Evolutionary conservation across 2,888 invertebrate species (phyloP).

Genomic region (Oligia fasciuncula): DNA sequence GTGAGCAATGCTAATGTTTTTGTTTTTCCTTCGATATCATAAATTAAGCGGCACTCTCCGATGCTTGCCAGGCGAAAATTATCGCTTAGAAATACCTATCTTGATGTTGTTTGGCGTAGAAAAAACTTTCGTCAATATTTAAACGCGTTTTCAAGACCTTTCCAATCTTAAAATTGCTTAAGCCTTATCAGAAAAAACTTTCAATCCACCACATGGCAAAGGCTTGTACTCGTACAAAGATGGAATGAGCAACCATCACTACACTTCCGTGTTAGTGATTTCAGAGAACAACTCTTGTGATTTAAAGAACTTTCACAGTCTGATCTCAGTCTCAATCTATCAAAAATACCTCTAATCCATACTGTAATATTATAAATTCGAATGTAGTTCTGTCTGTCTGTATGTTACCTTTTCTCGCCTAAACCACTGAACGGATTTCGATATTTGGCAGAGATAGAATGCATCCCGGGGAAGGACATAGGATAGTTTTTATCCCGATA

Average conservation of each 20-base stretch:
- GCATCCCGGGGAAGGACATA: no score
- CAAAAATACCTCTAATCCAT: no score
- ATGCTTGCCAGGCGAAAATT: conserved; percentile 27
- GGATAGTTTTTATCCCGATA: no score
- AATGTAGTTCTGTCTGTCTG: no score
- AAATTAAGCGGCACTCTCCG: conserved; percentile 16
- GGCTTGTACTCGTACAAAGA: background rate
- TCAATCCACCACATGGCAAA: background rate
- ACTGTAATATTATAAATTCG: no score
- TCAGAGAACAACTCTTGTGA: no score
- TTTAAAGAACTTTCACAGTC: no score
- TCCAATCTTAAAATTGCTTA: background rate
- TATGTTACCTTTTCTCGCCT: no score
- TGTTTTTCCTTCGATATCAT: conserved; percentile 35
- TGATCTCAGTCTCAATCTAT: no score
- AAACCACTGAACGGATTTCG: no score
- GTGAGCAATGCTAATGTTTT: conserved; percentile 41
- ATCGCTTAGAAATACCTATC: conserved; percentile 1
- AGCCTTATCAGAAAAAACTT: background rate
- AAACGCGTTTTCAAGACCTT: background rate
- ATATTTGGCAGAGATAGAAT: no score
- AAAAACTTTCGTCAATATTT: background rate
- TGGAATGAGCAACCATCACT: background rate
- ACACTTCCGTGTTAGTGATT: background rate
- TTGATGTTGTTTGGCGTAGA: background rate